Conservation (phyloP, 2,888 invertebrate genomes). For the Pinctada fucata region DNA sequence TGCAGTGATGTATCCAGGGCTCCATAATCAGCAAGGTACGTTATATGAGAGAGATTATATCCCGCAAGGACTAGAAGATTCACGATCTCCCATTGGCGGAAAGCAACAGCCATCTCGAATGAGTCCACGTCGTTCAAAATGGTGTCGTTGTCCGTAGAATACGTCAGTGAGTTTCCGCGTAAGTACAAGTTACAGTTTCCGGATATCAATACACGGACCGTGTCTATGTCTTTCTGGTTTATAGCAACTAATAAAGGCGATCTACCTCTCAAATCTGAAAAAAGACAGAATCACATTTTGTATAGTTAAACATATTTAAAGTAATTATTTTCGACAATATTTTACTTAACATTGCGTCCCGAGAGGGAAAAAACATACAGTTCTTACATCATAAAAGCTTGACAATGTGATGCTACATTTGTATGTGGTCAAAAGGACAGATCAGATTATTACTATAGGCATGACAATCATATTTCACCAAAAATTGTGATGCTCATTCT, state of each 20-base stretch:
- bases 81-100: constrained; percentile 54
- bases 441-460: no score
- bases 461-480: no score
- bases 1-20: not conserved
- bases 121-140: constrained; percentile 50
- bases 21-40: not conserved
- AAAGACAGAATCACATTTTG: no score
- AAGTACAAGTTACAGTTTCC: constrained; percentile 42
- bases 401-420: no score
- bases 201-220: constrained; percentile 51
- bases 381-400: no score
- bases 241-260: constrained; percentile 60
- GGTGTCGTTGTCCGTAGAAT: constrained; percentile 47
- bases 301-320: not conserved
- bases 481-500: no score
- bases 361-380: no score
- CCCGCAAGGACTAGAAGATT: constrained; percentile 54
- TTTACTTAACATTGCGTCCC: no score
- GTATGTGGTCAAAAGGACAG: no score
- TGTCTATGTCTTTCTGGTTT: constrained; percentile 55
- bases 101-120: constrained; percentile 60
- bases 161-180: constrained; percentile 42
- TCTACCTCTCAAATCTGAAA: constrained; percentile 48
- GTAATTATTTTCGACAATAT: not conserved
- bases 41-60: constrained; percentile 44